Evolutionary conservation across 2,797 vertebrate genomes (phyloP).

Genomic region (Acanthurus lineatus): DNA sequence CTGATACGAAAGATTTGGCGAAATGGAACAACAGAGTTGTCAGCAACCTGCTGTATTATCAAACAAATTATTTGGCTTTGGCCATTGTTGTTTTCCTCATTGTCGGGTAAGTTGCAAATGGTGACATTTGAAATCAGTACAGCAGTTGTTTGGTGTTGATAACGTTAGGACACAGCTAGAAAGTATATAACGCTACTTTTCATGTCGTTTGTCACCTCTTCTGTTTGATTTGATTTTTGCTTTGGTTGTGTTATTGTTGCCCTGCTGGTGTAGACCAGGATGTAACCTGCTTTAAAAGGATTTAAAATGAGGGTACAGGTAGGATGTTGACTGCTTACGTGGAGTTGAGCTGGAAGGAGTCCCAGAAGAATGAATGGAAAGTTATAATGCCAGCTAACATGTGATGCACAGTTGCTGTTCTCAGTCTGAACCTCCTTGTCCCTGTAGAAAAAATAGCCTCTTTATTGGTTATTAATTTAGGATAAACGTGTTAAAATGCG

Average conservation of each 20-base stretch:
- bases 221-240: not conserved
- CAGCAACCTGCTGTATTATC: constrained; percentile 96
- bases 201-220: too few relatives aligned
- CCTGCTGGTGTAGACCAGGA: not conserved
- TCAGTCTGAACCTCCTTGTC: not conserved
- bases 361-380: not conserved
- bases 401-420: not conserved
- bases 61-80: constrained; percentile 92
- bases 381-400: not conserved
- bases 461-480: not conserved
- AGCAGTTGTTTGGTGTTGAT: not conserved
- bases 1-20: constrained; percentile 88
- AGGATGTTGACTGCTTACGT: constrained; percentile 1
- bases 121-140: not conserved
- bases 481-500: too few relatives aligned
- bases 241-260: not conserved
- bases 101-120: constrained; percentile 89
- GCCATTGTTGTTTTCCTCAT: constrained; percentile 87
- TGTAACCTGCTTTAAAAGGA: not conserved
- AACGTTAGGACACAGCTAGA: not conserved
- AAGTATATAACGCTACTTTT: not conserved
- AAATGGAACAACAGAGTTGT: constrained; percentile 96
- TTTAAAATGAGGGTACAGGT: not conserved
- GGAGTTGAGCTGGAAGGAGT: not conserved
- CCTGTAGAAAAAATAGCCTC: not conserved